phyloP scores from a whole-genome alignment of 2,113 vertebrate genomes.

The Ammospiza nelsoni region DNA sequence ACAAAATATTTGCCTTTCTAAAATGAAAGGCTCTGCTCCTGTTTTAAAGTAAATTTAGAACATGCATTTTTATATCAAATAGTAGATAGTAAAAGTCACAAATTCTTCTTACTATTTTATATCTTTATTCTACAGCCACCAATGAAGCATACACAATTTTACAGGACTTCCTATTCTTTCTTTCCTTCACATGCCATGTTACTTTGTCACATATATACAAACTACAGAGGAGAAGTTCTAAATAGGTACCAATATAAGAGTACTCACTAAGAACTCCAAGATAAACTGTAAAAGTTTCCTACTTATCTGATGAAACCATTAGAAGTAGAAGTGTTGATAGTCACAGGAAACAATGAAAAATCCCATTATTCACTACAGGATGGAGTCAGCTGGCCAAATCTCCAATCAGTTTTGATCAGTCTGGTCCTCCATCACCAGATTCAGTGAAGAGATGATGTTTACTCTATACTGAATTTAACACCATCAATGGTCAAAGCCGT shows the following conservation, averaged over 20 bases:
- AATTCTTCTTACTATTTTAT: neutral
- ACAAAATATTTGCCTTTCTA: neutral
- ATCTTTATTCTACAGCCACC: neutral
- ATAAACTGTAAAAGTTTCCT: neutral
- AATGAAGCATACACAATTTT: neutral
- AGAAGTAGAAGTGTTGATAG: neutral
- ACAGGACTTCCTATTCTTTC: neutral
- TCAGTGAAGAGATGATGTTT: neutral
- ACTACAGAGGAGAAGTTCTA: neutral
- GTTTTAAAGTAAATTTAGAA: neutral
- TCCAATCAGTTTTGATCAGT: neutral
- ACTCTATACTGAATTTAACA: neutral
- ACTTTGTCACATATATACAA: neutral
- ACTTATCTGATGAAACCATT: neutral
- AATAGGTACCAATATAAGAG: neutral
- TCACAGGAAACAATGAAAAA: neutral
- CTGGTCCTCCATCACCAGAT: neutral
- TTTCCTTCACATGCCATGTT: too few species aligned
- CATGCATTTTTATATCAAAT: neutral
- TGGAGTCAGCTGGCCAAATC: neutral
- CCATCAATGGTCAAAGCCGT: neutral
- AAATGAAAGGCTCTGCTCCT: neutral
- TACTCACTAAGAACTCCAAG: neutral
- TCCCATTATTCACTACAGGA: neutral
- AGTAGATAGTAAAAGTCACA: neutral